Conservation (phyloP, 1,140 invertebrate genomes). For the Reticulitermes speratus region DNA sequence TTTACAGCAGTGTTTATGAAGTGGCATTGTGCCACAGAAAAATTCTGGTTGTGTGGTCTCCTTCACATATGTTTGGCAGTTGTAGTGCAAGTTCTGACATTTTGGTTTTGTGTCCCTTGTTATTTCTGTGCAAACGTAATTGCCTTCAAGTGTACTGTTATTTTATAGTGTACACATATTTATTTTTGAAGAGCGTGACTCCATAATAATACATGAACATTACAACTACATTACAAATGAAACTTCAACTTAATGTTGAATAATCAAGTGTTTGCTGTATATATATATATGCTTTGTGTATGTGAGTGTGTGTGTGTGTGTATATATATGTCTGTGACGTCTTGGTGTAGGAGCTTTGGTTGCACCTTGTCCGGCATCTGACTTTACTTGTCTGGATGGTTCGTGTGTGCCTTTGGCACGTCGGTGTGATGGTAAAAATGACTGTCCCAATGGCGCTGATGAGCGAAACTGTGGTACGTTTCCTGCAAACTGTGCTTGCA, state of each 20-base stretch:
- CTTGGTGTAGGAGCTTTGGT: constrained; percentile 34
- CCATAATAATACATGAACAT: too few relatives aligned
- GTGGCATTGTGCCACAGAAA: too few relatives aligned
- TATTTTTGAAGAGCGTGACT: too few relatives aligned
- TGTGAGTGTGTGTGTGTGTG: not conserved
- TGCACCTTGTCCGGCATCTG: constrained; percentile 54
- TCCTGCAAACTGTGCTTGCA: not conserved
- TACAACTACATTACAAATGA: not conserved
- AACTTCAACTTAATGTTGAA: not conserved
- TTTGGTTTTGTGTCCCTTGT: too few relatives aligned
- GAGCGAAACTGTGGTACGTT: constrained; percentile 52
- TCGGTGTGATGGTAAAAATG: constrained; percentile 62
- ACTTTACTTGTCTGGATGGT: constrained; percentile 61
- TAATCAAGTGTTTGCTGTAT: not conserved
- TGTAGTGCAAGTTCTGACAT: too few relatives aligned
- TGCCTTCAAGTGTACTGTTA: too few relatives aligned
- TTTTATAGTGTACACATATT: too few relatives aligned
- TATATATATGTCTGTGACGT: constrained; percentile 9
- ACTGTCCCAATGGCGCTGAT: constrained; percentile 67
- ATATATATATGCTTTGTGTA: not conserved
- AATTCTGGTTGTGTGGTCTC: too few relatives aligned
- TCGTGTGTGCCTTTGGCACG: constrained; percentile 58
- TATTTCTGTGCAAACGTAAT: too few relatives aligned
- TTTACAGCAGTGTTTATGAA: too few relatives aligned
- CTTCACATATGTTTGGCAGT: too few relatives aligned